Conservation (phyloP, 2,113 vertebrate species). For the Tinamus guttatus region DNA sequence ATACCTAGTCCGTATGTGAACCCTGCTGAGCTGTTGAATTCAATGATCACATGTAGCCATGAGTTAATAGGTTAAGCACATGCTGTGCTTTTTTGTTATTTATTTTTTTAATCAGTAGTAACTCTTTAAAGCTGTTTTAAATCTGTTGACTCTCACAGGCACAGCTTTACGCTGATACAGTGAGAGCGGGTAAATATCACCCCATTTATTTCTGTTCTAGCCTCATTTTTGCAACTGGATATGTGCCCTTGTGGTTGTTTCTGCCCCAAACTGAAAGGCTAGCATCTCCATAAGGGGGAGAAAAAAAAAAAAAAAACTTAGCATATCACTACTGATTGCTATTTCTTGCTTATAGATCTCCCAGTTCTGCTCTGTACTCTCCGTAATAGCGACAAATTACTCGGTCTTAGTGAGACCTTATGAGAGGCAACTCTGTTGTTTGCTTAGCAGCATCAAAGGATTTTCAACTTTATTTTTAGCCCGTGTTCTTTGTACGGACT, state of each 20-base stretch:
- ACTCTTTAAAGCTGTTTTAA: slow-evolving; percentile 19
- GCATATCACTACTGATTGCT: not conserved
- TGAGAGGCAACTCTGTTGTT: not conserved
- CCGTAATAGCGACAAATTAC: not conserved
- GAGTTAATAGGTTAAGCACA: not conserved
- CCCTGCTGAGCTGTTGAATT: not conserved
- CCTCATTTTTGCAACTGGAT: not conserved
- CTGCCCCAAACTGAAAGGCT: not conserved
- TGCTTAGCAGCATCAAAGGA: not conserved
- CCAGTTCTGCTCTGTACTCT: not conserved
- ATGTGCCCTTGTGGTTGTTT: not conserved
- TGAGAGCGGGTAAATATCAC: not conserved
- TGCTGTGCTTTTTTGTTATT: not conserved
- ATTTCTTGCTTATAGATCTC: not conserved
- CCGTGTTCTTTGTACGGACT: not conserved
- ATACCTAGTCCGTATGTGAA: not conserved
- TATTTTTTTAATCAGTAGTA: not conserved
- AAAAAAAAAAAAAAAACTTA: not conserved
- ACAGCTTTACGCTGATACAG: not conserved
- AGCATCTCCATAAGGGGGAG: not conserved
- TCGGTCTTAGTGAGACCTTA: not conserved
- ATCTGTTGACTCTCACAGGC: not conserved
- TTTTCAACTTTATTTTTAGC: not conserved
- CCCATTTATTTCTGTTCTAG: not conserved
- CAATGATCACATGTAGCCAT: not conserved